Evolutionary conservation across 2,113 vertebrate genomes (phyloP), one percentile per base, ranked within the genome.

Genomic region (Spermophilus dauricus): DNA sequence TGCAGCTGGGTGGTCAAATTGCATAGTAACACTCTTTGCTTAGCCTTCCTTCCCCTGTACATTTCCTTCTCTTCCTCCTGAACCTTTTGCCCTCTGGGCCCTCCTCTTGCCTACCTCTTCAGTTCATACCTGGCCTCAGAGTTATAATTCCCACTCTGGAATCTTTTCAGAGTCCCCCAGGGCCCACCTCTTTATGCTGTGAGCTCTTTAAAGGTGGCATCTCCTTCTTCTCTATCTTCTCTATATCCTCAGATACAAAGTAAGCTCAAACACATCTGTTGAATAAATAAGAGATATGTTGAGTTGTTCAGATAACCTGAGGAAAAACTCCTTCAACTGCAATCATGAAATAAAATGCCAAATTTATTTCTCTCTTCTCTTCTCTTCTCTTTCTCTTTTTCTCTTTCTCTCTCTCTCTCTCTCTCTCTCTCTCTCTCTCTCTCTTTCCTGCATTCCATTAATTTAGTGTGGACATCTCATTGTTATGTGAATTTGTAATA

Each of bases 401-500:
- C 91, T 83, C 20, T 58, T 8, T 30, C 53, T 92, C 86, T 94
- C 65, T 86, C 11, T 83, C 53, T 53, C 14, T 73, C 20, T 61
- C 91, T 83, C 58, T 61, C 24, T 32, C 61, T 56, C 18, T 56
- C 56, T 56, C 22, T 67, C 30, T 12, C 14, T 69, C 39, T 89
- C 83, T 92, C 65, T 86, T 78, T 73, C 89, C 48, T 69, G 34
- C 28, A 72, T 10, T 72, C 20, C 63, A 5, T 72, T 56, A 90
- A 42, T 77, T 82, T 14, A 72, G 0, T 75, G 10, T 92, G 2
- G 28, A 22, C 28, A n/a, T 85, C 73, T 94, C 69, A 51, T 97
- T 87, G 56, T 86, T 84, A 80, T 53, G 7, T 63, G 16, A 84
- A 95, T 26, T 37, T 85, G 3, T 92, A 91, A 90, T 73, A 94